Conservation (phyloP, 2,113 vertebrate genomes). For the Plestiodon gilberti region DNA sequence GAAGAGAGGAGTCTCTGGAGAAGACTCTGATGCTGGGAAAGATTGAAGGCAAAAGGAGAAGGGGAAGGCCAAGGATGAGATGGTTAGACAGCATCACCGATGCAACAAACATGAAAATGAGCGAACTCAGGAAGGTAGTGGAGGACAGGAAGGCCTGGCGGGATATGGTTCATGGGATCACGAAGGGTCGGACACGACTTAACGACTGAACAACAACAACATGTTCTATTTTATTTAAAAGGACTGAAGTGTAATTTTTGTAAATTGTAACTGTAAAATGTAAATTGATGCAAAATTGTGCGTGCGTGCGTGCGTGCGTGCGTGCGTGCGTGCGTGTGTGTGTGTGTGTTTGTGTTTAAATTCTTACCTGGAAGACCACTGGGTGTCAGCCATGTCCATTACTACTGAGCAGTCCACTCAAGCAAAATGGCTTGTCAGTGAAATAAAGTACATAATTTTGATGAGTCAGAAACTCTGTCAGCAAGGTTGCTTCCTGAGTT, state of each 20-base stretch:
- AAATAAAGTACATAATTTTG: background rate
- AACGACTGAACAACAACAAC: too few relatives aligned
- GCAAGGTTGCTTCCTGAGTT: background rate
- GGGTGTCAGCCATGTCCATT: slow-evolving; percentile 30
- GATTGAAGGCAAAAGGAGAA: too few relatives aligned
- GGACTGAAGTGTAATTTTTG: background rate
- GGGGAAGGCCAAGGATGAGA: too few relatives aligned
- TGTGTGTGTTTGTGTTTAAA: background rate
- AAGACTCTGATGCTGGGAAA: too few relatives aligned
- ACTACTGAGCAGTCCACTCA: slow-evolving; percentile 13
- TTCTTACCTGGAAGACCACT: slow-evolving; percentile 32
- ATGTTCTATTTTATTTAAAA: background rate
- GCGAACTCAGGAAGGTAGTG: too few relatives aligned
- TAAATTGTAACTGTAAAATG: background rate
- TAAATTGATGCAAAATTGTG: background rate
- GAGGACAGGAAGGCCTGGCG: too few relatives aligned
- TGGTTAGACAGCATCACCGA: too few relatives aligned
- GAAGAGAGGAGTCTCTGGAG: too few relatives aligned
- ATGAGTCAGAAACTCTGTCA: background rate
- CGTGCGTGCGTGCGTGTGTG: background rate
- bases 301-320: too few relatives aligned
- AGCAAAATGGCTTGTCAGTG: slow-evolving; percentile 29
- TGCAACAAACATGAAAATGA: too few relatives aligned
- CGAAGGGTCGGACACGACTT: too few relatives aligned
- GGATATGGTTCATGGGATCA: too few relatives aligned